Evolutionary conservation across 2,797 vertebrate genomes (phyloP), one percentile per base, ranked within the genome.

Genomic region (Orientallactaga sibirica): DNA sequence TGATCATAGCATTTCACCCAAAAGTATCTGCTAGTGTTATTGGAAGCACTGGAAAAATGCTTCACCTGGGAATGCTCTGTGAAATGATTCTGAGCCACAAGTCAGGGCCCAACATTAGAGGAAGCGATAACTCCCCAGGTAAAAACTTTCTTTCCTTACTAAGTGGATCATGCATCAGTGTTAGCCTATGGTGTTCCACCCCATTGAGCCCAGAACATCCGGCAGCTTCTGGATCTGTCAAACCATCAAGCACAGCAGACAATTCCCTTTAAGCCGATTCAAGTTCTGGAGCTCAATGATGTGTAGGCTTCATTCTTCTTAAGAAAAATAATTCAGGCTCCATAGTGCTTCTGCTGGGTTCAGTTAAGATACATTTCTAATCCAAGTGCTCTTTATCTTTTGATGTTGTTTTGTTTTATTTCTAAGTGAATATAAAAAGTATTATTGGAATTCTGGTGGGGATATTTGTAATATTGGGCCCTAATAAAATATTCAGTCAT

Each of bases 141-240:
- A 43, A 96, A 94, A 93, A 73, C 43, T 91, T 88, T 88, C 70
- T 41, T 94, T 95, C 66, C 86, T 58, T 70, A 86, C 76, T 96
- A 95, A 96, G 90, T 96, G 86, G 80, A 93, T 96, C 97, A 93
- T 95, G 96, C 96, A 97, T 97, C 96, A 95, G 79, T 95, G 94
- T 95, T 84, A 95, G 93, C 33, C 93, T 88, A 43, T 76, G 83
- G 76, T 95, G 92, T 96, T 97, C 90, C 93, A 94, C 93, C 93
- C 86, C 88, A 95, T 22, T 96, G 95, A 95, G 71, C 75, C 75
- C 90, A 95, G 88, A 97, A 95, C 74, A 96, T 92, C 92, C 70
- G 61, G 94, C 92, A 88, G 92, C 77, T 96, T 96, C 95, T 10
- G 18, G 91, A 96, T 92, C 92, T 88, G 86, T 89, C 92, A 95